Evolutionary conservation across 2,888 invertebrate species (phyloP), one percentile per base, ranked within the genome.

Genomic region (Nudaria mundana): DNA sequence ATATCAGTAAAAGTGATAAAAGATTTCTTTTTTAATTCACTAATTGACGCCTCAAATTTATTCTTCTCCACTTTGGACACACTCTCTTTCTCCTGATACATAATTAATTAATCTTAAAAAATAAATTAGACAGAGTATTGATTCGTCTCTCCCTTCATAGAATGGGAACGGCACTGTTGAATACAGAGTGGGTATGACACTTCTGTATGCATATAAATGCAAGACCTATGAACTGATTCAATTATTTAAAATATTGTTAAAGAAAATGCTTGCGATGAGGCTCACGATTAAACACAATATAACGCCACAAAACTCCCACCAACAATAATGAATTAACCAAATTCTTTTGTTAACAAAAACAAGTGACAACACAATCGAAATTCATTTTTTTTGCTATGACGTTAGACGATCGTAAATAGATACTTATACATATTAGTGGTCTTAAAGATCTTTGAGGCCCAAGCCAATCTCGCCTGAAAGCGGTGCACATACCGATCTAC

Each of bases 1-100:
- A 83, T 73, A 36, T 86, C 84, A 30, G 76, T 70, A 0, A 67
- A 76, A 2, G 83, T 71, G 7, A 84, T 76, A 51, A 84, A 85
- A 0, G 74, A 70, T 30, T 81, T 87, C 59, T 79, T 81, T 51
- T 84, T 84, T 45, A 86, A 44, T 59, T 86, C 87, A 75, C 80
- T 82, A 18, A 87, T 84, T 0, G 87, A 81, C 2, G 78, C 70
- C 47, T 85, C 84, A 36, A 88, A 87, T 48, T 78, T 83, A 25
- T 76, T 85, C 52, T 78, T 85, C 45, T 81, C 81, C 26, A 61
- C 54, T 59, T 57, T 68, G 1, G 66, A 42, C 6, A 48, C 63
- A 15, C 65, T 56, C n/a, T 77, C 78, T 15, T 52, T 63, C 10
- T 77, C 76, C 36, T 80, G 80, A 31, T 72, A 71, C 87, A 87